These are phyloP conservation scores for Bothrops jararaca DNA, from an alignment of 2,113 vertebrate genomes.

Conservation along the genomic window DNA sequence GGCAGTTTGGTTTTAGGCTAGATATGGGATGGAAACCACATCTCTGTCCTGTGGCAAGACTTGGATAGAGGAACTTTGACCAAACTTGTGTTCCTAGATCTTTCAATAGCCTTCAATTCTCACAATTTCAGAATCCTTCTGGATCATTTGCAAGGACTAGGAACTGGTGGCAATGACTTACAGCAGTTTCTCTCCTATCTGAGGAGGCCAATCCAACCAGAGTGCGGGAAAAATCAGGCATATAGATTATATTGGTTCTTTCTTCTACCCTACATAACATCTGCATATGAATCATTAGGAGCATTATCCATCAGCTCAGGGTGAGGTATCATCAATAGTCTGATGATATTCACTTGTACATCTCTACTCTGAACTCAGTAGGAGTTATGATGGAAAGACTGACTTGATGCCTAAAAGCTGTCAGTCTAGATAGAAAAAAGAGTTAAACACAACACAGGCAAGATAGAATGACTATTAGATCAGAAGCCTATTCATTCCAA, in stretches of 20 bases:
- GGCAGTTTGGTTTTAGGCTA: background rate
- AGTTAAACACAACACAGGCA: background rate
- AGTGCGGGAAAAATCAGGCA: background rate
- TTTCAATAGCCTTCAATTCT: background rate
- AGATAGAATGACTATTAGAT: background rate
- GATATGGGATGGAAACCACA: background rate
- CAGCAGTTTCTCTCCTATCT: background rate
- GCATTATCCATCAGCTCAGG: background rate
- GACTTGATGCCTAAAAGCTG: background rate
- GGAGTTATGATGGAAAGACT: background rate
- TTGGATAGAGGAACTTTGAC: background rate
- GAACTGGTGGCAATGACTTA: background rate
- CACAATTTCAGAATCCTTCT: background rate
- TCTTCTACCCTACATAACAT: background rate
- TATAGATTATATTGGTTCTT: background rate
- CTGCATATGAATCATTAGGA: background rate
- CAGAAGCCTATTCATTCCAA: background rate
- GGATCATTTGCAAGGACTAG: background rate
- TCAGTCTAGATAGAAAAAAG: background rate
- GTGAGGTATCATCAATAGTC: background rate
- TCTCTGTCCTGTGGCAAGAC: background rate
- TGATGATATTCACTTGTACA: background rate
- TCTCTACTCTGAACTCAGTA: background rate
- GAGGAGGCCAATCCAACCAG: background rate
- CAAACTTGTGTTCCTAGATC: background rate